phyloP scores from a whole-genome alignment of 2,888 invertebrate species.

The Cheiracanthium punctorium region DNA sequence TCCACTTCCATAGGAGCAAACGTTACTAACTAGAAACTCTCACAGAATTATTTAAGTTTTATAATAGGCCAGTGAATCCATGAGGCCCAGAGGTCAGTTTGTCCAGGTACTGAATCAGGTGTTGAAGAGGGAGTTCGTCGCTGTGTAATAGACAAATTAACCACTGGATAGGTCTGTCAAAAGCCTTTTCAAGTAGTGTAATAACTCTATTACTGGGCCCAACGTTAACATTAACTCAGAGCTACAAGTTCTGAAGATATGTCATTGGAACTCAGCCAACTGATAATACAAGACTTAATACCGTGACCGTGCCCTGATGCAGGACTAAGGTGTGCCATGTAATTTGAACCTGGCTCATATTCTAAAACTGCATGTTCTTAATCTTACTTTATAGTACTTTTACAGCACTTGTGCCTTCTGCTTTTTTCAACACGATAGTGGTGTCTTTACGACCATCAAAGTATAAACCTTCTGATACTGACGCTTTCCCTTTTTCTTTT shows the following conservation, averaged over 20 bases:
- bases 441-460: conserved; percentile 3
- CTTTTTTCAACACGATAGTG: neutral
- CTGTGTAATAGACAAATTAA: conserved; percentile 39
- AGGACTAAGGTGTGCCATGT: conserved; percentile 6
- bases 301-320: neutral
- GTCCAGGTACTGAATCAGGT: conserved; percentile 50
- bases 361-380: conserved; percentile 2
- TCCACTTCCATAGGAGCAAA: neutral
- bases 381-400: neutral
- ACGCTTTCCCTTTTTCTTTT: neutral
- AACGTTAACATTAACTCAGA: conserved; percentile 49
- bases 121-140: conserved; percentile 51
- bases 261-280: neutral
- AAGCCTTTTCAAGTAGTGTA: conserved; percentile 40
- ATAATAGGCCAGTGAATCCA: conserved; percentile 42
- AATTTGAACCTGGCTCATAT: neutral
- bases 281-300: neutral
- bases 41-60: conserved; percentile 15
- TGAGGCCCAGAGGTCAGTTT: conserved; percentile 31
- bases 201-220: conserved; percentile 42
- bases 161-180: conserved; percentile 51
- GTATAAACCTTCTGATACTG: neutral
- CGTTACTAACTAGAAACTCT: neutral
- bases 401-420: neutral
- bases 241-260: conserved; percentile 1